Evolutionary conservation across 2,888 invertebrate genomes (phyloP).

Genomic region (Adelognathus sp.): DNA sequence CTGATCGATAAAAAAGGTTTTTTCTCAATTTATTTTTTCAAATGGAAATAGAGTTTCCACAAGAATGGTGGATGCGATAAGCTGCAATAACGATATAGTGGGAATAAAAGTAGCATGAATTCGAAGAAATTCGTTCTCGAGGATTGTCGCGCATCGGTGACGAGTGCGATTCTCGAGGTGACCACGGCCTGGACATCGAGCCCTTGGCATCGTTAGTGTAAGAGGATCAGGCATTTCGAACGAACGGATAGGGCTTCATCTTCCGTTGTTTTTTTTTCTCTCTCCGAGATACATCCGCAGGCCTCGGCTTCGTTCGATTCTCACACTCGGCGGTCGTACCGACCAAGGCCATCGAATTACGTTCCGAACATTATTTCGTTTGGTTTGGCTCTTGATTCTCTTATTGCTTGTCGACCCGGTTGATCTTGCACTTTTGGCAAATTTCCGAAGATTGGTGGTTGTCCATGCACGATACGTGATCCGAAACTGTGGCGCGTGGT

Average conservation of each 20-base stretch:
- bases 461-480: constrained; percentile 3
- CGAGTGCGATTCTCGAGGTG: constrained; percentile 21
- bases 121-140: neutral
- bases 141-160: neutral
- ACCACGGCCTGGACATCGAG: constrained; percentile 51
- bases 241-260: constrained; percentile 67
- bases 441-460: constrained; percentile 48
- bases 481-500: neutral
- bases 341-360: constrained; percentile 26
- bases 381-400: neutral
- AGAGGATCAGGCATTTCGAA: constrained; percentile 65
- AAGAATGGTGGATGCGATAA: too few relatives aligned
- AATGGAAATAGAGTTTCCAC: too few relatives aligned
- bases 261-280: constrained; percentile 62
- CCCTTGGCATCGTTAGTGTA: constrained; percentile 67
- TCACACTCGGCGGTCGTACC: constrained; percentile 40
- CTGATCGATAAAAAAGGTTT: too few relatives aligned
- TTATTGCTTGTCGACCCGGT: constrained; percentile 62
- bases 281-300: constrained; percentile 52
- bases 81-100: too few relatives aligned
- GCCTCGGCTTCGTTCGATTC: constrained; percentile 41
- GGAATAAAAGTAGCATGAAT: neutral
- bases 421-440: constrained; percentile 65
- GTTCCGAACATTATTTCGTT: neutral
- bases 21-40: too few relatives aligned